phyloP scores from a whole-genome alignment of 2,113 vertebrate genomes.

The Antigone vipio region DNA sequence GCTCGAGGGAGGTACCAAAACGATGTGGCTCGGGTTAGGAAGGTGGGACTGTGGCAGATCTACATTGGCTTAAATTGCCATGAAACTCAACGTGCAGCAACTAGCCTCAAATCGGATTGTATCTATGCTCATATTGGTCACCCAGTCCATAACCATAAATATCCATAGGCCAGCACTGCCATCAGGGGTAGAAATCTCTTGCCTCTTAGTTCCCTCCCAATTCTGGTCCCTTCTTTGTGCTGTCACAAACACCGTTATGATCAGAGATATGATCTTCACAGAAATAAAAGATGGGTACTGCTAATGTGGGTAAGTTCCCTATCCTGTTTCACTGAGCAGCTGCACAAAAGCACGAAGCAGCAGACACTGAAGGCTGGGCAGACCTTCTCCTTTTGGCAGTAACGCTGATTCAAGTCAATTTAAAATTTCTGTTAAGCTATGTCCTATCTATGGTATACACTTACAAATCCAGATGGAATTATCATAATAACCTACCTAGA shows the following conservation, averaged over 20 bases:
- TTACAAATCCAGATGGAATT: background rate
- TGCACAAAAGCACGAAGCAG: background rate
- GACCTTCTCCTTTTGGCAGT: background rate
- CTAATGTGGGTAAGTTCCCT: background rate
- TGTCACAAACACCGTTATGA: background rate
- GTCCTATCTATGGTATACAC: background rate
- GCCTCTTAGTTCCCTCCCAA: background rate
- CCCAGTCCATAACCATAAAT: background rate
- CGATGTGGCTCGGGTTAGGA: background rate
- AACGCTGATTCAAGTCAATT: background rate
- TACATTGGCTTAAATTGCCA: background rate
- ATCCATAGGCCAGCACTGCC: background rate
- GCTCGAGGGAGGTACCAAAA: background rate
- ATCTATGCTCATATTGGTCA: accelerated
- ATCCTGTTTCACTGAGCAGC: slow-evolving; percentile 2
- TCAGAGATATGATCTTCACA: background rate
- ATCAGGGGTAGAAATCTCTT: background rate
- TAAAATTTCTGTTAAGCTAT: background rate
- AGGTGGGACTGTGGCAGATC: background rate
- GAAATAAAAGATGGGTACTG: background rate
- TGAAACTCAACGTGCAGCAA: background rate
- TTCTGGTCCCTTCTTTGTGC: background rate
- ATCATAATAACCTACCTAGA: background rate
- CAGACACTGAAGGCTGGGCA: background rate
- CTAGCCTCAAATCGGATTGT: background rate